Evolutionary conservation across 2,113 vertebrate genomes (phyloP), one percentile per base, ranked within the genome.

Genomic region (Zootoca vivipara): DNA sequence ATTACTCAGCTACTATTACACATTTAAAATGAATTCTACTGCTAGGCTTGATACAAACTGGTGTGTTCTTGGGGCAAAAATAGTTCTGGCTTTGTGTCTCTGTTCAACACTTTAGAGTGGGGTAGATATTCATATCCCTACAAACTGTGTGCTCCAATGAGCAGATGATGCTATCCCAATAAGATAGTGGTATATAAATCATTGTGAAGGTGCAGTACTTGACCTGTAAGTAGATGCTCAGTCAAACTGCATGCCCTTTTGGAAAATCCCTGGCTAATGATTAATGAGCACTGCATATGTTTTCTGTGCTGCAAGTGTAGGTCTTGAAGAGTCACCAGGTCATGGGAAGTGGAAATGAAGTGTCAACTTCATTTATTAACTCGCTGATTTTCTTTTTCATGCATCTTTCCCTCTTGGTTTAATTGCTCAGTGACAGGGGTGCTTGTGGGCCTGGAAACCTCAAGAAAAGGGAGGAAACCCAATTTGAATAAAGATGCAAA

Each of bases 1-100:
- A 81, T 12, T 16, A 70, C 38, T 56, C 83, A 72, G 90, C 85
- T 78, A 52, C 33, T 93, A 93, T 90, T 89, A 90, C 90, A 30
- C n/a, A 86, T 38, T 67, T 18, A 30, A 35, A 40, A 75, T 42
- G 52, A 64, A 81, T 64, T 82, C 38, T 73, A 24, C 18, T 73
- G 42, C 30, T 35, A 72, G 15, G 69, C 18, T 73, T 82, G 56
- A 62, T 81, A 42, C 26, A 72, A 81, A 62, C 3, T 2, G 69
- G 62, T 40, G 22, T 62, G 46, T 81, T 70, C 46, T 38, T 12
- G 28, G 15, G 28, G 56, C 16, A 28, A 64, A 58, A 87, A 40
- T 18, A 72, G n/a, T 10, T 80, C n/a, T 58, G 58, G 33, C 56
- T 30, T 35, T 33, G 3, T 40, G 46, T 46, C 30, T 33, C 78